Conservation (phyloP, 1,140 invertebrate genomes). For the Solenopsis fugax region DNA sequence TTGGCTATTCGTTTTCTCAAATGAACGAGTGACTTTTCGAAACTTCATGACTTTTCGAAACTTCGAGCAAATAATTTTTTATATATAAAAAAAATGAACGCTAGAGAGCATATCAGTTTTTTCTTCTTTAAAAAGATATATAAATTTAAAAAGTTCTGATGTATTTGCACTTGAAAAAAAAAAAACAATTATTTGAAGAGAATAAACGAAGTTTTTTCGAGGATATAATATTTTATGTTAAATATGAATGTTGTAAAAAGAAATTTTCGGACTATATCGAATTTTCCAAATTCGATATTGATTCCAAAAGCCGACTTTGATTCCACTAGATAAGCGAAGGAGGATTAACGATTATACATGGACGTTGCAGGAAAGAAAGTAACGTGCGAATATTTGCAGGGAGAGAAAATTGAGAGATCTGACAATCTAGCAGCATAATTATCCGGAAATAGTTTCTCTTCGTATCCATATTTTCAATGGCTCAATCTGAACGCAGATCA, state of each 20-base stretch:
- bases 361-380: slow-evolving; percentile 33
- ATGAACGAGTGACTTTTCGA: not conserved
- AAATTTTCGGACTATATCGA: not conserved
- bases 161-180: not conserved
- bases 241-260: not conserved
- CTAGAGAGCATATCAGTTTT: not conserved
- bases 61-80: not conserved
- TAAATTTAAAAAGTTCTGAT: not conserved
- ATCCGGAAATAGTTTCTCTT: slow-evolving; percentile 51
- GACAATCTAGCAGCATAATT: slow-evolving; percentile 31
- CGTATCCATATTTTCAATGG: not conserved
- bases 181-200: not conserved
- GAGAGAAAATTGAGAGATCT: slow-evolving; percentile 33
- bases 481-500: slow-evolving; percentile 5
- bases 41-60: not conserved
- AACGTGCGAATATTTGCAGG: slow-evolving; percentile 13
- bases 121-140: not conserved
- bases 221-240: not conserved
- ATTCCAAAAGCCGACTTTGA: not conserved
- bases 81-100: not conserved
- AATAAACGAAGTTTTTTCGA: not conserved
- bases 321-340: not conserved
- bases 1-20: not conserved
- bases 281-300: no score
- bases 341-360: not conserved